Percentiles rank a stretch among this genome's conserved stretches.
Conservation (phyloP, 2,888 invertebrate genomes). For the Conops quadrifasciatus region DNA sequence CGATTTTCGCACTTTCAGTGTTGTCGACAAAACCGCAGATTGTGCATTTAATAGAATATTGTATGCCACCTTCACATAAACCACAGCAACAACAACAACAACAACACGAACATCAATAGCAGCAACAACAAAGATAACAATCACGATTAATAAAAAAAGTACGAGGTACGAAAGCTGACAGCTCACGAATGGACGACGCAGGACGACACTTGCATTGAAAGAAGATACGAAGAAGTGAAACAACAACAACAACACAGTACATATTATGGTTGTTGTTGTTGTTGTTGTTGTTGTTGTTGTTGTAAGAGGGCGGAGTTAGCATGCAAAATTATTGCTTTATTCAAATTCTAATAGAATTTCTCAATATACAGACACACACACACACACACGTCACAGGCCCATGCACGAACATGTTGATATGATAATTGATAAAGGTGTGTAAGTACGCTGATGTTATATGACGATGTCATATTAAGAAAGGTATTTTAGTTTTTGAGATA, state of each 20-base stretch:
- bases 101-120: slow-evolving; percentile 5
- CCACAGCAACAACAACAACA: slow-evolving; percentile 4
- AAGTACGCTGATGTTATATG: background rate
- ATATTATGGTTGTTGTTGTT: no score
- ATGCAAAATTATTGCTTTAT: slow-evolving; percentile 20
- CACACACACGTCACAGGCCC: background rate
- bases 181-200: background rate
- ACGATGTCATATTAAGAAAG: background rate
- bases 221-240: background rate
- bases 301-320: background rate
- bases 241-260: background rate
- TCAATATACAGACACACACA: background rate
- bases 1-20: slow-evolving; percentile 14
- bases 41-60: slow-evolving; percentile 17
- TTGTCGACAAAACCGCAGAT: slow-evolving; percentile 22
- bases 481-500: background rate
- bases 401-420: no score
- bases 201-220: background rate
- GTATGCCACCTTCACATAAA: slow-evolving; percentile 3
- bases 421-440: background rate
- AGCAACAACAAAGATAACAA: slow-evolving; percentile 2
- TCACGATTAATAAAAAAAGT: background rate
- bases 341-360: slow-evolving; percentile 26
- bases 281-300: background rate
- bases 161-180: background rate